Base-by-base conservation (phyloP, 2,113 vertebrate species). In the Rhodinocichla rosea region DNA sequence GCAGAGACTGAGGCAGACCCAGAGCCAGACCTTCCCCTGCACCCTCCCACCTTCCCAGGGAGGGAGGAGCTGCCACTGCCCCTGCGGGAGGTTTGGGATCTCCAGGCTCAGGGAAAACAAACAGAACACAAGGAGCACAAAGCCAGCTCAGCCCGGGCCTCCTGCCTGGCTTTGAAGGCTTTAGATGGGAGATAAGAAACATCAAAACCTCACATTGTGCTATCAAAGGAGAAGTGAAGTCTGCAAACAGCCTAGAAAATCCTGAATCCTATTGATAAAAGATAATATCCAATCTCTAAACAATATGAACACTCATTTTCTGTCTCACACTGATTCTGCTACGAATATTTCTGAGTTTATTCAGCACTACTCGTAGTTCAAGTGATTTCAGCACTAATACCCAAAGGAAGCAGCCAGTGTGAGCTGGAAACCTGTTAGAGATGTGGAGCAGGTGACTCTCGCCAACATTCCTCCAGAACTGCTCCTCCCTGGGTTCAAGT, bases 1-100 rank as follows among this genome's bases (percentile, higher is more conserved):
- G 3, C n/a, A 40, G 50, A 30, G 49, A 3, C 8, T 5, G 67
- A 44, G n/a, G 20, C 45, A 56, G 15, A 20, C 4, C 1, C 0
- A 0, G 26, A 62, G 39, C 30, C 76, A n/a, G 32, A 75, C 8
- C 63, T 42, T 28, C 24, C 37, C 15, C 28, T 39, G 47, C 65
- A 16, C 7, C 47, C 35, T 35, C 27, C 23, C 56, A 13, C 10
- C 39, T 27, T 6, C 19, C 40, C 40, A 55, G 59, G 68, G 50
- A 32, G 10, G 33, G 45, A 45, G 56, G 6, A 47, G 32, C 59
- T 59, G 53, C 3, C 3, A 2, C 39, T 3, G 15, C 32, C 23
- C 45, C 5, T 3, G 70, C 70, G 21, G 70, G 60, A n/a, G 26
- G 4, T 42, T 57, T 67, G 52, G 71, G 68, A 30, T 37, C 68